phyloP scores from a whole-genome alignment of 1,140 invertebrate species.

The Drosophila kurseongensis region DNA sequence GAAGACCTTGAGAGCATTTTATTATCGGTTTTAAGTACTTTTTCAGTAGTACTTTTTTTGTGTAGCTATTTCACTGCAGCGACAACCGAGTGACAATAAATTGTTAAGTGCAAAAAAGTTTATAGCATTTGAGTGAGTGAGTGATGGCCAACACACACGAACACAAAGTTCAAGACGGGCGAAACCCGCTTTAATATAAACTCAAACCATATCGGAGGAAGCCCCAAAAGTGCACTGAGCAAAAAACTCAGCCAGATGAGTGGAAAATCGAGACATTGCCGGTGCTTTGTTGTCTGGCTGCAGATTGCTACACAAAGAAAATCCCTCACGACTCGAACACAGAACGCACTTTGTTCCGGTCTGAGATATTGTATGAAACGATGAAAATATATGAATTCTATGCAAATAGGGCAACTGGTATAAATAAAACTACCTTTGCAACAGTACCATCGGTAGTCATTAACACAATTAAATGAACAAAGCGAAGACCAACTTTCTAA shows the following conservation, averaged over 20 bases:
- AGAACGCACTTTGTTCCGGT: conserved; percentile 19
- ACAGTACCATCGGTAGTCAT: no score
- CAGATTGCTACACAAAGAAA: conserved; percentile 33
- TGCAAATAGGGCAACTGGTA: no score
- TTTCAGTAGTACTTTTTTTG: neutral
- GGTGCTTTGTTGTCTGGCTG: conserved; percentile 34
- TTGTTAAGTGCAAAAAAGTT: conserved; percentile 80
- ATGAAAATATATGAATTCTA: neutral
- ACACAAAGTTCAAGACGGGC: conserved; percentile 43
- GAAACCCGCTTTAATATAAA: conserved; percentile 45
- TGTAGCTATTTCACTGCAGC: neutral
- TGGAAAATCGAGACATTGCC: conserved; percentile 8
- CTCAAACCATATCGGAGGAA: conserved; percentile 35
- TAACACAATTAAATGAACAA: no score
- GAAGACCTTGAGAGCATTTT: conserved; percentile 16
- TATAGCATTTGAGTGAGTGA: conserved; percentile 75
- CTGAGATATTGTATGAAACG: neutral
- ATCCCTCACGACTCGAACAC: conserved; percentile 14
- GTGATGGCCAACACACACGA: conserved; percentile 46
- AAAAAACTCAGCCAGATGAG: conserved; percentile 29
- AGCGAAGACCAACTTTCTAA: no score
- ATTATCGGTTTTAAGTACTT: conserved; percentile 14
- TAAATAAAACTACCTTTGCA: no score
- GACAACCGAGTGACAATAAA: conserved; percentile 72
- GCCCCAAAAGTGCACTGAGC: conserved; percentile 54